Conservation (phyloP, 2,888 invertebrate species). For the Zeuzera pyrina region DNA sequence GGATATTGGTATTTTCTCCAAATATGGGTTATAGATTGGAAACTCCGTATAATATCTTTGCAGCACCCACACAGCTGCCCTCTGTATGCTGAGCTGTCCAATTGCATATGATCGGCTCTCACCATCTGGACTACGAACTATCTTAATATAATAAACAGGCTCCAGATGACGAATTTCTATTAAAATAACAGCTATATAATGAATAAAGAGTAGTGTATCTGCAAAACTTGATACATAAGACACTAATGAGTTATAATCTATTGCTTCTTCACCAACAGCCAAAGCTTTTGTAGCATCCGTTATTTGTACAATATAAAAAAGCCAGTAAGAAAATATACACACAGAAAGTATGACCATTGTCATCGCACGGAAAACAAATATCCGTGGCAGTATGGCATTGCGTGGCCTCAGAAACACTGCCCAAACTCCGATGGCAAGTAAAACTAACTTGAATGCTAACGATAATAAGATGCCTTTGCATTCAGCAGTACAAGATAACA, state of each 20-base stretch:
- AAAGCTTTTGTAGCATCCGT: constrained; percentile 86
- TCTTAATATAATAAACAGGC: constrained; percentile 89
- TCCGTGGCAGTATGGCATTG: constrained; percentile 90
- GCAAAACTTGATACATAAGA: constrained; percentile 94
- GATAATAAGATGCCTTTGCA: constrained; percentile 95
- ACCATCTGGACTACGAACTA: constrained; percentile 97
- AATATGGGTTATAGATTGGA: constrained; percentile 96
- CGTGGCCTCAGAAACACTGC: constrained; percentile 90
- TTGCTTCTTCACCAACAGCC: constrained; percentile 84
- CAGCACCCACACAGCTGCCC: constrained; percentile 95
- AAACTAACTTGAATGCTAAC: constrained; percentile 90
- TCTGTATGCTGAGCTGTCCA: constrained; percentile 92
- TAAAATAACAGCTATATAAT: constrained; percentile 93
- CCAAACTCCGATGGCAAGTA: constrained; percentile 93
- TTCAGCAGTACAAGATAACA: constrained; percentile 91
- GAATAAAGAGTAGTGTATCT: constrained; percentile 95
- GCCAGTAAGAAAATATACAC: constrained; percentile 97
- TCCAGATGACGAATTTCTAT: constrained; percentile 95
- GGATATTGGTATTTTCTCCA: constrained; percentile 91
- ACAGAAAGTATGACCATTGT: constrained; percentile 91
- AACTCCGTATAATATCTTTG: constrained; percentile 98
- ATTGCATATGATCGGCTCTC: constrained; percentile 90
- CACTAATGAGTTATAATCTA: constrained; percentile 90
- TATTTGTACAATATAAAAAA: constrained; percentile 96
- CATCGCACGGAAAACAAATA: constrained; percentile 91